A percentile compares a stretch with the other conserved stretches of the same genome.
Conservation (phyloP, 1,140 invertebrate genomes). For the Chironomus striatipennis region DNA sequence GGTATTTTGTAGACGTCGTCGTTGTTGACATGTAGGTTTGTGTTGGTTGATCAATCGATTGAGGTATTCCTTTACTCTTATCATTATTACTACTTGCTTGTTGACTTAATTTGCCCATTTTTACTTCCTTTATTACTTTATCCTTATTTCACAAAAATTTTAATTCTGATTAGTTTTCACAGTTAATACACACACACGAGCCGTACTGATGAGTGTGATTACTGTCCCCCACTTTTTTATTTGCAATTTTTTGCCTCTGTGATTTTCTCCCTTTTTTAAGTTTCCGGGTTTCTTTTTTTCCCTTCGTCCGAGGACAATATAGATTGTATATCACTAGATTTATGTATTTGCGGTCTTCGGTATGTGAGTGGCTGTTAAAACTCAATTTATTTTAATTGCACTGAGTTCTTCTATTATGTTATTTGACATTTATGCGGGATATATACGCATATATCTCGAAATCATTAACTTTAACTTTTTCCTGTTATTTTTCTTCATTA, state of each 20-base stretch:
- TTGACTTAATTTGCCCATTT: slow-evolving; percentile 17
- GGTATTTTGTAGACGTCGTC: neutral
- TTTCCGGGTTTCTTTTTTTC: neutral
- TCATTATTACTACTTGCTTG: neutral
- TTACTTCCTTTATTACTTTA: neutral
- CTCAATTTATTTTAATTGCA: slow-evolving; percentile 11
- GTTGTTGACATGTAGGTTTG: neutral
- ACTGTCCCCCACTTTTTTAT: neutral
- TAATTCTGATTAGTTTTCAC: neutral
- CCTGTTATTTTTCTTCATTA: neutral
- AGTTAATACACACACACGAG: neutral
- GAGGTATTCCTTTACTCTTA: slow-evolving; percentile 1
- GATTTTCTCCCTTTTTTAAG: neutral
- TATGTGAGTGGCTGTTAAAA: neutral
- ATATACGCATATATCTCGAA: neutral
- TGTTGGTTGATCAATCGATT: neutral
- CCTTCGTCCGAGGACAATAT: neutral
- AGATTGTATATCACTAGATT: neutral
- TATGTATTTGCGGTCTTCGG: neutral
- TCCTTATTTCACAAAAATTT: neutral
- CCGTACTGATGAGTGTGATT: no score
- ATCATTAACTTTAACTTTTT: neutral
- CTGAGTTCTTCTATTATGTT: neutral
- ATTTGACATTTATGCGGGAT: no score
- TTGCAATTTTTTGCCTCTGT: neutral